These are phyloP conservation scores for Tachysurus fulvidraco DNA, from an alignment of 2,113 vertebrate species.

Conservation along the genomic window DNA sequence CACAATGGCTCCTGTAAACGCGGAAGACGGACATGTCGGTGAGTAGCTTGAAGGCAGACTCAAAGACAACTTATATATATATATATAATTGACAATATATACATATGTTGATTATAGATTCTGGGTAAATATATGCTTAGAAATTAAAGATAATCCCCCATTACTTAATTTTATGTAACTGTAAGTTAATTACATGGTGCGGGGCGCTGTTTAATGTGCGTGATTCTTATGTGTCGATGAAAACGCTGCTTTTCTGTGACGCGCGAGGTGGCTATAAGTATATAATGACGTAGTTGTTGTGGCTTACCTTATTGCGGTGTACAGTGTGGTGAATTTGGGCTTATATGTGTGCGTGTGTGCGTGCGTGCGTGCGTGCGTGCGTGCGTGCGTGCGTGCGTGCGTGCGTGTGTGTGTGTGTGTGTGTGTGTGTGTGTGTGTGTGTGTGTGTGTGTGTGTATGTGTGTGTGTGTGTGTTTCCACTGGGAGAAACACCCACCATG, in stretches of 20 bases:
- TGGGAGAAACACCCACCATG: conserved; percentile 18
- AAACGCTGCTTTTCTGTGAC: conserved; percentile 2
- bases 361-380: neutral
- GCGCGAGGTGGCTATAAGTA: conserved; percentile 35
- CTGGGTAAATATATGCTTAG: neutral
- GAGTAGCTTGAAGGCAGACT: conserved; percentile 60
- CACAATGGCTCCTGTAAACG: conserved; percentile 84
- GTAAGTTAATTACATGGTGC: neutral
- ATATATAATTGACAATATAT: neutral
- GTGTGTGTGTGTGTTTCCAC: conserved; percentile 8
- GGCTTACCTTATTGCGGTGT: neutral
- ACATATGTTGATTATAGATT: neutral
- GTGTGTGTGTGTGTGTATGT: conserved; percentile 3
- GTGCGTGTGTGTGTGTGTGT: neutral
- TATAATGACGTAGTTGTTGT: conserved; percentile 41
- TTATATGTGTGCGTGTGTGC: neutral
- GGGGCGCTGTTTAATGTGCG: neutral
- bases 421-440: neutral
- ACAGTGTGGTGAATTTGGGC: neutral
- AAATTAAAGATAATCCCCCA: neutral
- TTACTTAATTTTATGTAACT: neutral
- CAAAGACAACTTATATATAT: no score
- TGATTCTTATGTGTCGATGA: neutral
- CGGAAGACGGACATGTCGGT: conserved; percentile 83
- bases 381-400: neutral